Percentiles rank a stretch among this genome's conserved stretches.
Conservation (phyloP, 1,140 invertebrate species). For the Neuroterus valhalla region DNA sequence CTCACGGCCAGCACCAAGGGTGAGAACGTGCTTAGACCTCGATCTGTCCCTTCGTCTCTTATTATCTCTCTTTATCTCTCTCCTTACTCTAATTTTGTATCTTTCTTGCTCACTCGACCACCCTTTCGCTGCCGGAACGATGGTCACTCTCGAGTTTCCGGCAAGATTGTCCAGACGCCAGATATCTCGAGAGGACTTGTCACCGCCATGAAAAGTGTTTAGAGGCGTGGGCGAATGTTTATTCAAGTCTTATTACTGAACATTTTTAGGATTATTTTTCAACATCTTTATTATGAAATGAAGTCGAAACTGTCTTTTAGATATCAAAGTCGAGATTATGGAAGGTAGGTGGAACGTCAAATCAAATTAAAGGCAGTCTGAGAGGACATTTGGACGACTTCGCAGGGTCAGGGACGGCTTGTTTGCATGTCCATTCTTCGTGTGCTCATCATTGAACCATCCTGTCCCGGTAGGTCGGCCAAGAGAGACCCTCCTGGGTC, state of each 20-base stretch:
- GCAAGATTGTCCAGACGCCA: constrained; percentile 39
- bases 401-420: constrained; percentile 59
- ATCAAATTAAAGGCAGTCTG: constrained; percentile 58
- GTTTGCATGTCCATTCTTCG: constrained; percentile 72
- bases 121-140: constrained; percentile 43
- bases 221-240: background rate
- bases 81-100: constrained; percentile 36
- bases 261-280: no score
- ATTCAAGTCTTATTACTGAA: background rate
- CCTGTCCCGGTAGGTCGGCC: constrained; percentile 52
- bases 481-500: constrained; percentile 68
- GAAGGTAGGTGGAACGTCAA: constrained; percentile 36
- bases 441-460: constrained; percentile 65
- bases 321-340: constrained; percentile 50
- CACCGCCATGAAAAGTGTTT: background rate
- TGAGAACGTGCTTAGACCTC: constrained; percentile 72
- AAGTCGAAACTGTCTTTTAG: background rate
- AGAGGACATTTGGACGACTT: constrained; percentile 61
- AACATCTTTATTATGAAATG: no score
- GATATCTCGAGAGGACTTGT: constrained; percentile 9
- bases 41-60: constrained; percentile 65
- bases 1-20: constrained; percentile 70
- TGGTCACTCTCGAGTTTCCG: constrained; percentile 55
- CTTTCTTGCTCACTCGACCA: constrained; percentile 32
- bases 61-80: constrained; percentile 48